Base-by-base conservation (phyloP, 2,113 vertebrate species). In the Bubo scandiacus region DNA sequence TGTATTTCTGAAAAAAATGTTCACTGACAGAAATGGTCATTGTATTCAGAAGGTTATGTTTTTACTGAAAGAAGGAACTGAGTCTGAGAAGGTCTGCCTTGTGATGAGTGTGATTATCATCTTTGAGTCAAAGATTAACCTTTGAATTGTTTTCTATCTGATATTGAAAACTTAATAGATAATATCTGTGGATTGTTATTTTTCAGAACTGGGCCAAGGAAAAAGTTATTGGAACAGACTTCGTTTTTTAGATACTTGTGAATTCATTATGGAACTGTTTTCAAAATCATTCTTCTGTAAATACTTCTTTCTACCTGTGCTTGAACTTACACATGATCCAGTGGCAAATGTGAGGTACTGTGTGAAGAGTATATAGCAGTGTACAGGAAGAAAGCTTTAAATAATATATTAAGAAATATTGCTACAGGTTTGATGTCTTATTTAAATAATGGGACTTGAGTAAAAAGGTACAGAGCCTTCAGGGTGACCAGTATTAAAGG, bases 261-360 rank as follows among this genome's bases (percentile, higher is more conserved):
- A 99, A 98, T 99, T 98, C 85, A 99, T 99, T 92, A 99, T 98
- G 87, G 99, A 99, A 80, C 97, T 99, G 52, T 99, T 99, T 98
- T 99, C 99, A 87, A 99, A 99, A 88, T 99, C 99, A 65, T 99
- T 99, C 98, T 99, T 99, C 97, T 99, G 99, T 98, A 99, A 99
- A 98, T 98, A 99, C 86, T 99, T 99, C 97, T 98, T 99, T 94
- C 95, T 99, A 49, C 98, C 98, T 66, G 98, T 98, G 21, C 98
- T 99, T 94, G 99, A 99, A 92, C 98, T 99, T 91, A 99, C 99
- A 81, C 98, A 98, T 51, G 99, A 99, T 95, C 99, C 99, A 8
- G 99, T 99, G 42, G 99, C 99, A 96, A 99, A 99, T 36, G 99
- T 99, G 97, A 99, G 99, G 99, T 99, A 98, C 62, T 90, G 94